Evolutionary conservation across 2,113 vertebrate genomes (phyloP).

Genomic region (human (Homo sapiens)): DNA sequence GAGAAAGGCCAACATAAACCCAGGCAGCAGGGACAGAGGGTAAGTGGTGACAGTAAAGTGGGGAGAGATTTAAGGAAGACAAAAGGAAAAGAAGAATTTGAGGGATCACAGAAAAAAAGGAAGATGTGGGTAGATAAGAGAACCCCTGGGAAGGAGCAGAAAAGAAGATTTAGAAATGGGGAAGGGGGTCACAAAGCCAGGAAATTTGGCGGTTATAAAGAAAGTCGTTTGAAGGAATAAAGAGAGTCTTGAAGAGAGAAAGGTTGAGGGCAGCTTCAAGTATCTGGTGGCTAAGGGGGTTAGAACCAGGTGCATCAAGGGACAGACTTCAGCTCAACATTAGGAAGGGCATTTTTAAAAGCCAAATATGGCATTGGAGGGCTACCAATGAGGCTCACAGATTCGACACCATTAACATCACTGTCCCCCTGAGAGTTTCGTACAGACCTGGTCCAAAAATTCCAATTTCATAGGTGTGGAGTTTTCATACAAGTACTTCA

Average conservation of each 20-base stretch:
- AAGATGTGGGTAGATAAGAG: background rate
- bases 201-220: background rate
- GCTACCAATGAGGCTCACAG: background rate
- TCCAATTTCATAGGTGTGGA: background rate
- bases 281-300: background rate
- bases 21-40: background rate
- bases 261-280: background rate
- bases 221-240: background rate
- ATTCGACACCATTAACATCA: too few relatives aligned
- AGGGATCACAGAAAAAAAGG: background rate
- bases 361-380: background rate
- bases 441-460: background rate
- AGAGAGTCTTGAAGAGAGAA: too few relatives aligned
- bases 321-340: background rate
- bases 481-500: background rate
- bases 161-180: background rate
- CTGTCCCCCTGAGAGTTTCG: background rate
- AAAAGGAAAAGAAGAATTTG: background rate
- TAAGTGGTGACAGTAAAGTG: background rate
- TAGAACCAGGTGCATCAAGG: background rate
- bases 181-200: background rate
- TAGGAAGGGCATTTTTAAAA: background rate
- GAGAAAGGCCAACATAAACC: background rate
- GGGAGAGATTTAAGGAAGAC: background rate
- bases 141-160: too few relatives aligned